These are phyloP conservation scores for Argopecten irradians DNA, from an alignment of 1,140 invertebrate genomes.

Conservation along the genomic window DNA sequence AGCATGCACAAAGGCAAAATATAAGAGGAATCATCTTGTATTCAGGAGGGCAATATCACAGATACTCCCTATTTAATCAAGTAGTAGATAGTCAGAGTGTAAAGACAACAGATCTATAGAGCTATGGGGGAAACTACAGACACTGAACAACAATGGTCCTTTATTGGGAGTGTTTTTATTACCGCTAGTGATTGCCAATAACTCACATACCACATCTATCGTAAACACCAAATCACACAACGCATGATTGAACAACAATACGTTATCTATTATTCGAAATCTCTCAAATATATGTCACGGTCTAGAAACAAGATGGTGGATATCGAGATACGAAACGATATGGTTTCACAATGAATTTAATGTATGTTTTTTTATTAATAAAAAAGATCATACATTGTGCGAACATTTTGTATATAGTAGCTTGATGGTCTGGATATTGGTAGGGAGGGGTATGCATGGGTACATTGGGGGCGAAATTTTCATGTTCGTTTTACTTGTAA, in stretches of 20 bases:
- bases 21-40: too few relatives aligned
- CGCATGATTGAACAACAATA: conserved; percentile 10
- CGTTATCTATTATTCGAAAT: not conserved
- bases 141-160: not conserved
- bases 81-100: too few relatives aligned
- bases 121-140: not conserved
- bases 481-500: too few relatives aligned
- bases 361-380: not conserved
- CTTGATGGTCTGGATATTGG: too few relatives aligned
- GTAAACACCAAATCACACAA: not conserved
- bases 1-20: too few relatives aligned
- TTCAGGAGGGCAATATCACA: too few relatives aligned
- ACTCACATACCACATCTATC: not conserved
- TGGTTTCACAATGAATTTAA: not conserved
- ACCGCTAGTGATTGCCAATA: not conserved
- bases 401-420: too few relatives aligned
- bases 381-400: not conserved
- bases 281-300: conserved; percentile 9
- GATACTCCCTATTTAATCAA: too few relatives aligned
- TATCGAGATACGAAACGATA: not conserved
- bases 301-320: not conserved
- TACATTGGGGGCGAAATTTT: too few relatives aligned
- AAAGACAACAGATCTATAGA: not conserved
- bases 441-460: too few relatives aligned
- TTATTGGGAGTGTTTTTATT: not conserved